phyloP scores from a whole-genome alignment of 2,797 vertebrate genomes.

The Clarias laeviceps region DNA sequence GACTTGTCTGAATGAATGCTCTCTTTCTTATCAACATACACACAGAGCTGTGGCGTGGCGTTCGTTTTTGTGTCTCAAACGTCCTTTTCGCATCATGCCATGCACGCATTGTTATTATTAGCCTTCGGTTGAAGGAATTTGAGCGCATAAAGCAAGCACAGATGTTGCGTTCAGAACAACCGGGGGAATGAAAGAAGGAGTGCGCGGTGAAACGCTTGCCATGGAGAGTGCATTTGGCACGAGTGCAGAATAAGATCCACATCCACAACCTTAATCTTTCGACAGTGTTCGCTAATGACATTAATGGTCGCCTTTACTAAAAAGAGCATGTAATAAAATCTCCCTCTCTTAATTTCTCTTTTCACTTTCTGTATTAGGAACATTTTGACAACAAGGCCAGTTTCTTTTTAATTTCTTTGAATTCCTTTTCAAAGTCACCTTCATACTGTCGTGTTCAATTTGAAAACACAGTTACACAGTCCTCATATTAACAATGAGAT shows the following conservation, averaged over 20 bases:
- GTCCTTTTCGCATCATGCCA: slow-evolving; percentile 42
- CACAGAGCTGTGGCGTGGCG: slow-evolving; percentile 42
- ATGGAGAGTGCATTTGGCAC: slow-evolving; percentile 24
- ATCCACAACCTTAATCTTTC: slow-evolving; percentile 53
- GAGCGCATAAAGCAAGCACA: slow-evolving; percentile 50
- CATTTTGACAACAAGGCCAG: slow-evolving; percentile 27
- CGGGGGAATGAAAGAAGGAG: slow-evolving; percentile 25
- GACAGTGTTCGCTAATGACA: slow-evolving; percentile 57
- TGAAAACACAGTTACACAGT: slow-evolving; percentile 47
- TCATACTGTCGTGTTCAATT: slow-evolving; percentile 29
- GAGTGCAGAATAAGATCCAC: slow-evolving; percentile 35
- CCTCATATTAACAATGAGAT: slow-evolving; percentile 20
- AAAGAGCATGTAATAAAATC: slow-evolving; percentile 39
- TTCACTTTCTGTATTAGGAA: slow-evolving; percentile 27
- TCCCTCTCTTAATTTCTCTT: background rate
- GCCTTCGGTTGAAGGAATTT: slow-evolving; percentile 35
- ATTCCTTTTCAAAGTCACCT: slow-evolving; percentile 28
- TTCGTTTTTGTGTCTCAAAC: slow-evolving; percentile 46
- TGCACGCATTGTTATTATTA: slow-evolving; percentile 51
- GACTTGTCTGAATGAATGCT: slow-evolving; percentile 68
- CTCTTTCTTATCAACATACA: slow-evolving; percentile 60
- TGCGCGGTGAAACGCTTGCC: too few species aligned
- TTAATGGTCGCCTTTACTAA: slow-evolving; percentile 53
- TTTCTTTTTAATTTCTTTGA: slow-evolving; percentile 15
- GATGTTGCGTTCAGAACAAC: slow-evolving; percentile 46